These are phyloP conservation scores for Spodoptera litura DNA, from an alignment of 1,140 invertebrate species.

Conservation along the genomic window DNA sequence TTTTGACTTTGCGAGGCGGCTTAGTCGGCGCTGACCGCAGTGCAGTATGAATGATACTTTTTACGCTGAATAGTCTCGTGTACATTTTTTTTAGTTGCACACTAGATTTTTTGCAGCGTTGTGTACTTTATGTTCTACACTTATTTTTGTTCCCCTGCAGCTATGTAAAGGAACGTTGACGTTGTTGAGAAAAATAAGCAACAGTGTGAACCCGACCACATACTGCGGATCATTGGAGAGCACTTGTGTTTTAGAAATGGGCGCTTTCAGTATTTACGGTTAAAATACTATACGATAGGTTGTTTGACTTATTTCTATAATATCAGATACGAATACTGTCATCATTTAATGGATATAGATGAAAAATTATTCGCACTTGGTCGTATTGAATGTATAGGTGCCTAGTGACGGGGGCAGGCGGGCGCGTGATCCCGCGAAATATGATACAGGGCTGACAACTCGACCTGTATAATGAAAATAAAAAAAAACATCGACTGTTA, in stretches of 20 bases:
- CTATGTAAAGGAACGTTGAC: conserved; percentile 4
- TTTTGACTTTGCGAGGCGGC: conserved; percentile 73
- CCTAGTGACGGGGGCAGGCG: conserved; percentile 69
- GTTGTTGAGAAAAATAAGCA: conserved; percentile 1
- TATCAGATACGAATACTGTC: conserved; percentile 61
- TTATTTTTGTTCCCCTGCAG: conserved; percentile 34
- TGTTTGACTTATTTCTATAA: background rate
- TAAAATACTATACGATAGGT: background rate
- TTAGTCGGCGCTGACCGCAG: conserved; percentile 75
- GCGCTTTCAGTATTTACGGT: background rate
- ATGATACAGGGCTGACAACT: conserved; percentile 59
- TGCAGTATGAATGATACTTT: conserved; percentile 76
- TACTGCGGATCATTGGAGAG: background rate
- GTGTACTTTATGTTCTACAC: conserved; percentile 42
- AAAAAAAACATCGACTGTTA: background rate
- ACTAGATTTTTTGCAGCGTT: conserved; percentile 35
- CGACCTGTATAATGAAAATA: background rate
- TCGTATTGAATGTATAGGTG: conserved; percentile 75
- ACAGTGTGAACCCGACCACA: background rate
- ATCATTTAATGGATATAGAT: conserved; percentile 74
- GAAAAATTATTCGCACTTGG: conserved; percentile 81
- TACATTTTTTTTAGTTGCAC: conserved; percentile 51
- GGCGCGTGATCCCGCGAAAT: conserved; percentile 66
- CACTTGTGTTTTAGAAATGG: background rate
- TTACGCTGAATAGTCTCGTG: conserved; percentile 59